Evolutionary conservation across 2,113 vertebrate species (phyloP).

Genomic region (Heterotilapia buettikoferi): DNA sequence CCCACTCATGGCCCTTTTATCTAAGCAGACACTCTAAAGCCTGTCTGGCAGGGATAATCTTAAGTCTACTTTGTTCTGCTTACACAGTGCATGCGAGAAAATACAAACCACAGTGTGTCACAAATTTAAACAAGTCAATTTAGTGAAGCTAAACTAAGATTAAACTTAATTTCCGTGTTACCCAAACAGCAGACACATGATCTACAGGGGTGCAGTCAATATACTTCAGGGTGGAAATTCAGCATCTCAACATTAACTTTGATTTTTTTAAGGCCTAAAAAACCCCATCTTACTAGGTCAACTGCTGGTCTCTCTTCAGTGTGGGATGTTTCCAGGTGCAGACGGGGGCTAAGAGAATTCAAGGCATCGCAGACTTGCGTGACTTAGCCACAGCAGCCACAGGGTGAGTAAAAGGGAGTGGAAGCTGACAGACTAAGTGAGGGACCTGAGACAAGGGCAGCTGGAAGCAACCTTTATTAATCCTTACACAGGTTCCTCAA

Average conservation of each 20-base stretch:
- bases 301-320: neutral
- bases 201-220: neutral
- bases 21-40: neutral
- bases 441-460: neutral
- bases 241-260: neutral
- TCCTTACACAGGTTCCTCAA: neutral
- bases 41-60: neutral
- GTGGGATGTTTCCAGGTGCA: neutral
- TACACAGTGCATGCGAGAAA: neutral
- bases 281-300: neutral
- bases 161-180: slow-evolving; percentile 31
- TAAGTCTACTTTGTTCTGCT: neutral
- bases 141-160: neutral
- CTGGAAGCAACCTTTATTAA: neutral
- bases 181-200: slow-evolving; percentile 21
- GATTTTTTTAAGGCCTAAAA: neutral
- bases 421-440: neutral
- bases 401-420: neutral
- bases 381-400: neutral
- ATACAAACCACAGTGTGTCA: neutral
- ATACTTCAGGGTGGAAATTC: neutral
- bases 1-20: neutral
- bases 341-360: neutral
- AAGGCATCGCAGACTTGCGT: neutral
- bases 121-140: slow-evolving; percentile 13